These are phyloP conservation scores for Neocrepidodera transversa DNA, from an alignment of 2,888 invertebrate species.

Conservation along the genomic window DNA sequence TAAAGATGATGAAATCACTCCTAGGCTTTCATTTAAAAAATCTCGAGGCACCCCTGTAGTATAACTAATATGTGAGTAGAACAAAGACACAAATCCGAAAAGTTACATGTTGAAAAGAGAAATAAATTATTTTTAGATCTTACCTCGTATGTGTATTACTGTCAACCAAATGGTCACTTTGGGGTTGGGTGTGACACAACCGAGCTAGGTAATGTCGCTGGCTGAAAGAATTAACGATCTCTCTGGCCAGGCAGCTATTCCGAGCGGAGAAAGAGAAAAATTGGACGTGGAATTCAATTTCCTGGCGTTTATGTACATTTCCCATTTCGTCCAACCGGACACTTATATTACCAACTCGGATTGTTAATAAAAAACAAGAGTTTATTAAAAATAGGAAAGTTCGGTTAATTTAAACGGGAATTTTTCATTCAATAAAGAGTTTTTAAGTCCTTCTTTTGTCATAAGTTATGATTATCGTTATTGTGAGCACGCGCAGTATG, in stretches of 20 bases:
- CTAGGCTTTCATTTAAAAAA: no score
- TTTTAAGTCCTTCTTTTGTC: no score
- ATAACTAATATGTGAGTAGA: no score
- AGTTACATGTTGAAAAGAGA: no score
- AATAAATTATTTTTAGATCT: neutral
- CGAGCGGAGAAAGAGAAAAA: constrained; percentile 11
- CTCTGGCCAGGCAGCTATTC: neutral
- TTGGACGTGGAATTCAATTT: constrained; percentile 21
- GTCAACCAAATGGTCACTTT: constrained; percentile 6
- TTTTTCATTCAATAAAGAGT: no score
- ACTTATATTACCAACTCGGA: constrained; percentile 5
- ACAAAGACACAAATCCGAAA: no score
- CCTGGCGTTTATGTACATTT: constrained; percentile 13
- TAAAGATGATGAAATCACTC: no score
- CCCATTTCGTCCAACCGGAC: neutral
- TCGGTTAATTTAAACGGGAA: neutral
- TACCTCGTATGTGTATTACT: neutral
- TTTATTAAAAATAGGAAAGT: neutral
- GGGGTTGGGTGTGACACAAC: constrained; percentile 10
- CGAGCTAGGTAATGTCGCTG: constrained; percentile 9
- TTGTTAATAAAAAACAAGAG: neutral
- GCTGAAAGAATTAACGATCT: constrained; percentile 11
- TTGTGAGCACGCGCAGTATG: no score
- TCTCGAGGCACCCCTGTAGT: no score
- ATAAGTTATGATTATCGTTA: no score